These are phyloP conservation scores for Brenthis daphne DNA, from an alignment of 2,888 invertebrate species.

Conservation along the genomic window DNA sequence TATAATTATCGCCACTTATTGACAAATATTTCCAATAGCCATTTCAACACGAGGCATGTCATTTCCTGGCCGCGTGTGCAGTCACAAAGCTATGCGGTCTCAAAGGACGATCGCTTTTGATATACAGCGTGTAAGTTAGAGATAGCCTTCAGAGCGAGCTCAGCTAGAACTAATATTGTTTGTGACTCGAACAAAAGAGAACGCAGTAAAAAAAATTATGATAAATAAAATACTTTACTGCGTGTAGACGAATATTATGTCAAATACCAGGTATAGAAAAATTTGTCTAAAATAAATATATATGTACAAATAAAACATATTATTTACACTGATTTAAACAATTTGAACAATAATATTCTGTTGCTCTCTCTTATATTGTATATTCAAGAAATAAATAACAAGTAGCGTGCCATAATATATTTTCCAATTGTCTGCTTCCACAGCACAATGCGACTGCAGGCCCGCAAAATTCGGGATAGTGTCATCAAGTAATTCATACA, in stretches of 20 bases:
- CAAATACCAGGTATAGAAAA: too few relatives aligned
- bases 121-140: conserved; percentile 10
- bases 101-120: conserved; percentile 24
- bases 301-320: too few relatives aligned
- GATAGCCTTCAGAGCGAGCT: conserved; percentile 10
- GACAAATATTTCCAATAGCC: conserved; percentile 13
- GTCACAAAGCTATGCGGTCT: conserved; percentile 17
- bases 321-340: too few relatives aligned
- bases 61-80: conserved; percentile 8
- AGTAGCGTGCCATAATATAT: conserved; percentile 27
- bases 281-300: too few relatives aligned
- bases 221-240: too few relatives aligned
- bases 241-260: too few relatives aligned
- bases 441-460: neutral
- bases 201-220: neutral
- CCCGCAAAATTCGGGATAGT: conserved; percentile 34
- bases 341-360: too few relatives aligned
- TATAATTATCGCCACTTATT: conserved; percentile 5
- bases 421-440: conserved; percentile 25
- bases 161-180: conserved; percentile 2
- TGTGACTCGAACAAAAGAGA: neutral
- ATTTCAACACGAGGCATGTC: conserved; percentile 19
- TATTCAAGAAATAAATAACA: conserved; percentile 10
- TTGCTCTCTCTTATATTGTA: too few relatives aligned
- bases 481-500: conserved; percentile 45